These are phyloP conservation scores for Acromyrmex heyeri DNA, from an alignment of 1,140 invertebrate genomes.

Conservation along the genomic window DNA sequence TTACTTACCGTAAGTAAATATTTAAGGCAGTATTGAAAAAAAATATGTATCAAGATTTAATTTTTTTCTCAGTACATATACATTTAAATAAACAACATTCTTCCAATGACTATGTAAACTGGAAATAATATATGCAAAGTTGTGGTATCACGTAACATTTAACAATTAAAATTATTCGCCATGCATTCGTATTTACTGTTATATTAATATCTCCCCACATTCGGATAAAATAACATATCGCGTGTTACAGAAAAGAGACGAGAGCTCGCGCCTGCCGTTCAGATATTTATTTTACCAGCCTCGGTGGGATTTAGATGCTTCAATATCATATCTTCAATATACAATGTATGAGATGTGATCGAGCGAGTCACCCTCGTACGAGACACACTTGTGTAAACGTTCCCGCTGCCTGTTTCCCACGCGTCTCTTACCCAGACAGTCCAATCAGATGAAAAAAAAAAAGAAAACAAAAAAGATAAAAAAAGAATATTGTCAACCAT, in stretches of 20 bases:
- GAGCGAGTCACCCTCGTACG: constrained; percentile 4
- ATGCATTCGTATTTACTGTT: background rate
- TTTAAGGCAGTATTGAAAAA: too few relatives aligned
- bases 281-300: constrained; percentile 30
- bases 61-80: too few relatives aligned
- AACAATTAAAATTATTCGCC: background rate
- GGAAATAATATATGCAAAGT: background rate
- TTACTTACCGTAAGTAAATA: too few relatives aligned
- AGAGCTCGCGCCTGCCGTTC: background rate
- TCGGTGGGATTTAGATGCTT: background rate
- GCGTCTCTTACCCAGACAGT: constrained; percentile 8
- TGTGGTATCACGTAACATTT: background rate
- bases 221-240: background rate
- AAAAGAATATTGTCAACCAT: constrained; percentile 29
- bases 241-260: background rate
- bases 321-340: constrained; percentile 24
- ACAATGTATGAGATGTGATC: background rate
- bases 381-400: constrained; percentile 42
- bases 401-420: constrained; percentile 53
- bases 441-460: background rate
- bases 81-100: background rate
- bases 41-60: too few relatives aligned
- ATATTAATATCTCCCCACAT: background rate
- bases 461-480: constrained; percentile 15
- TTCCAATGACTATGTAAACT: constrained; percentile 1